These are phyloP conservation scores for Drosophila paracracens DNA, from an alignment of 2,888 invertebrate species.

Conservation along the genomic window DNA sequence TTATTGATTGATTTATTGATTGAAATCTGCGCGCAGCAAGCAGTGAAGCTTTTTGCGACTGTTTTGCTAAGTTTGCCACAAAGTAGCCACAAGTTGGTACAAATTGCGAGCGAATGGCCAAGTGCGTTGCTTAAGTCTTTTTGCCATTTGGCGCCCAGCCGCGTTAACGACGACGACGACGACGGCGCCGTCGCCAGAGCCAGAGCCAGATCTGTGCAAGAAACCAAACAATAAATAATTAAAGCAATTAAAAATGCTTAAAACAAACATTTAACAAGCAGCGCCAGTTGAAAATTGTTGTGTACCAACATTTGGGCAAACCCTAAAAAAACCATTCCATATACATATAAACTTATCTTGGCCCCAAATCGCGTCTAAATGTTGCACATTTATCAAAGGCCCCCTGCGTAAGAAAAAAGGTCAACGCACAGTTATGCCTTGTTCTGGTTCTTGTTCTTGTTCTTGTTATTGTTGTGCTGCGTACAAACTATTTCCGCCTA, in stretches of 20 bases:
- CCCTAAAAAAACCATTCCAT: slow-evolving; percentile 30
- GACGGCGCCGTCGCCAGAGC: slow-evolving; percentile 22
- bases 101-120: slow-evolving; percentile 61
- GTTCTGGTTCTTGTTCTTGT: slow-evolving; percentile 59
- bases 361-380: slow-evolving; percentile 79
- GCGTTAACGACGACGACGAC: slow-evolving; percentile 37
- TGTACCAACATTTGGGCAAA: slow-evolving; percentile 61
- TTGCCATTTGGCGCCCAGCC: slow-evolving; percentile 68
- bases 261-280: slow-evolving; percentile 82
- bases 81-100: slow-evolving; percentile 40
- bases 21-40: slow-evolving; percentile 73
- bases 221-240: slow-evolving; percentile 82
- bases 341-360: slow-evolving; percentile 62
- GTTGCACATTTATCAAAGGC: slow-evolving; percentile 79
- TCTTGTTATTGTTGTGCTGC: slow-evolving; percentile 30
- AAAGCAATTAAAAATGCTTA: slow-evolving; percentile 81
- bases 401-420: slow-evolving; percentile 62
- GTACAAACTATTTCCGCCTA: slow-evolving; percentile 74
- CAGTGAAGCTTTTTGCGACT: slow-evolving; percentile 57
- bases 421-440: slow-evolving; percentile 79
- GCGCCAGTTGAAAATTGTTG: slow-evolving; percentile 67
- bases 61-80: slow-evolving; percentile 59
- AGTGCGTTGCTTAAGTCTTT: slow-evolving; percentile 76
- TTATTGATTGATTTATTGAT: slow-evolving; percentile 80
- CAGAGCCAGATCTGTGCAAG: slow-evolving; percentile 41